A percentile compares a stretch with the other conserved stretches of the same genome.
phyloP scores from a whole-genome alignment of 2,888 invertebrate genomes.

The Ceramica pisi region DNA sequence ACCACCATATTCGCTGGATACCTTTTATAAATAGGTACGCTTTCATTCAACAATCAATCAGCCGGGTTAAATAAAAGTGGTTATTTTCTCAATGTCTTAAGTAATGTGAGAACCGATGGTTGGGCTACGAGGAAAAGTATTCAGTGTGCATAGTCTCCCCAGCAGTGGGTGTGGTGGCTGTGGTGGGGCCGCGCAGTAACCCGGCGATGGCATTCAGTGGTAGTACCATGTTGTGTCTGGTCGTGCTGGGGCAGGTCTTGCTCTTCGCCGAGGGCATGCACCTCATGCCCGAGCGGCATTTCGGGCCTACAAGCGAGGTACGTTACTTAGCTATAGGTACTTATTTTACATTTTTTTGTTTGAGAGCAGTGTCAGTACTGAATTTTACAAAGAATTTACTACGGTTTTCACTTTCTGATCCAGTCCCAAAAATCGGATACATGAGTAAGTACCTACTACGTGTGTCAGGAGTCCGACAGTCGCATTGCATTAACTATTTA shows the following conservation, averaged over 20 bases:
- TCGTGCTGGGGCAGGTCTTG: slow-evolving; percentile 76
- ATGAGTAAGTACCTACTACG: neutral
- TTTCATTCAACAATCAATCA: neutral
- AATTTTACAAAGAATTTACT: neutral
- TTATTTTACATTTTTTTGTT: neutral
- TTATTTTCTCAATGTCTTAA: slow-evolving; percentile 5
- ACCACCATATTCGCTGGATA: neutral
- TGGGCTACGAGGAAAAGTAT: slow-evolving; percentile 47
- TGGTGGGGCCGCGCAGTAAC: slow-evolving; percentile 51
- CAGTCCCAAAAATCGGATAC: neutral
- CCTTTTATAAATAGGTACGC: neutral
- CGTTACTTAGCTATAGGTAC: slow-evolving; percentile 17
- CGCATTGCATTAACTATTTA: neutral
- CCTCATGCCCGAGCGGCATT: slow-evolving; percentile 70
- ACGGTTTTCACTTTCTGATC: neutral
- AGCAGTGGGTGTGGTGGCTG: slow-evolving; percentile 28
- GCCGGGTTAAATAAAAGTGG: too few relatives aligned
- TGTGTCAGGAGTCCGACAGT: neutral
- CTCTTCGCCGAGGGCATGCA: slow-evolving; percentile 74
- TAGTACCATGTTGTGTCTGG: slow-evolving; percentile 81
- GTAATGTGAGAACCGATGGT: slow-evolving; percentile 9
- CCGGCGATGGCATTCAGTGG: slow-evolving; percentile 65
- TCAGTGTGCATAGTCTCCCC: slow-evolving; percentile 28
- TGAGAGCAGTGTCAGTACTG: slow-evolving; percentile 23
- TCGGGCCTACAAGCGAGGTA: slow-evolving; percentile 72